A percentile compares a stretch with the other conserved stretches of the same genome.
Conservation (phyloP, 2,888 invertebrate genomes). For the Horisme vitalbata region DNA sequence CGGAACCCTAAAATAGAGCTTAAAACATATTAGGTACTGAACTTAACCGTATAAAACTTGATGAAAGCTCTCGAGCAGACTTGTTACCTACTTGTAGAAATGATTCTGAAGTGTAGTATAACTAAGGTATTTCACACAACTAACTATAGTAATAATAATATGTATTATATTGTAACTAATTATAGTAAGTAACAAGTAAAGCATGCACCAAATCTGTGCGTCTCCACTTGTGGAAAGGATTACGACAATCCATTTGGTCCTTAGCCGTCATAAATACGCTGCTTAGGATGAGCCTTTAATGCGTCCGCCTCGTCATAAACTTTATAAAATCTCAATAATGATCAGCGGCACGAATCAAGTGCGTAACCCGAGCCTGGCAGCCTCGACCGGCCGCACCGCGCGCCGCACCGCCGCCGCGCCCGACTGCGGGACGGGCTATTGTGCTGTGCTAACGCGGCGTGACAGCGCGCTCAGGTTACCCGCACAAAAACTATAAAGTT, state of each 20-base stretch:
- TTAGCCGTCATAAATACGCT: slow-evolving; percentile 2
- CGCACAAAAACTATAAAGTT: slow-evolving; percentile 2
- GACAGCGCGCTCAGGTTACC: slow-evolving; percentile 22
- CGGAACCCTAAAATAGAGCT: no score
- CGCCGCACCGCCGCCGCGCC: neutral
- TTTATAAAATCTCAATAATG: slow-evolving; percentile 10
- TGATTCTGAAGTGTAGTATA: no score
- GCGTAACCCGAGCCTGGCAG: slow-evolving; percentile 1
- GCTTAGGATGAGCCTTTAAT: slow-evolving; percentile 1
- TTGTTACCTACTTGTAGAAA: no score
- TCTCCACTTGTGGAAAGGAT: no score
- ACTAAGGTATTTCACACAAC: no score
- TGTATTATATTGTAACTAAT: no score
- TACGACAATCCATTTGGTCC: neutral
- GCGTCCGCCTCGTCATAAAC: slow-evolving; percentile 6
- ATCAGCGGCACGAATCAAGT: slow-evolving; percentile 1
- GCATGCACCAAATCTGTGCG: no score
- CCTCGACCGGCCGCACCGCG: neutral
- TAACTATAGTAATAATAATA: no score
- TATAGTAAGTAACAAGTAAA: no score
- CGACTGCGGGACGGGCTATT: slow-evolving; percentile 23
- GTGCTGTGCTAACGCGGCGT: slow-evolving; percentile 33
- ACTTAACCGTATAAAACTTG: no score
- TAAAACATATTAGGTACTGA: no score
- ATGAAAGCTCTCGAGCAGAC: no score